Percentiles rank a stretch among this genome's conserved stretches.
Evolutionary conservation across 1,140 invertebrate genomes (phyloP).

Genomic region (Sogatella furcifera): DNA sequence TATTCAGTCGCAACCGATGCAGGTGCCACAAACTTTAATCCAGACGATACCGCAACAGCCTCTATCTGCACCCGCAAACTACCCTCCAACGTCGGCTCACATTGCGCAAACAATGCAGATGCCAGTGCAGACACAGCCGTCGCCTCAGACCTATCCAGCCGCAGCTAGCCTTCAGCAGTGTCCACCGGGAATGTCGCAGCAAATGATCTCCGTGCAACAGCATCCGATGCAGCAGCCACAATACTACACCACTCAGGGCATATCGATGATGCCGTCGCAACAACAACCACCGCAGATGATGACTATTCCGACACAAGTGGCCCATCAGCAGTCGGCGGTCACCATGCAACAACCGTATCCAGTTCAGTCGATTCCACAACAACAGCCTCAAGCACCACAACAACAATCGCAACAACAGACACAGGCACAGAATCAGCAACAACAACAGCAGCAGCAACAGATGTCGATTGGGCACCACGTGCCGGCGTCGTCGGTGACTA

Average conservation of each 20-base stretch:
- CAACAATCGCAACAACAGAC: slow-evolving; percentile 30
- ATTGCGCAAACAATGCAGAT: slow-evolving; percentile 18
- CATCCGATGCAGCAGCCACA: slow-evolving; percentile 33
- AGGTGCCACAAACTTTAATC: slow-evolving; percentile 9
- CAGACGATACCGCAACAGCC: slow-evolving; percentile 13
- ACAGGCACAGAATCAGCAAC: not conserved
- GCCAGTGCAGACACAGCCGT: slow-evolving; percentile 11
- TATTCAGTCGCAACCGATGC: slow-evolving; percentile 10
- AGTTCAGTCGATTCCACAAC: not conserved
- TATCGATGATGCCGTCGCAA: not conserved
- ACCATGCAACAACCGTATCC: slow-evolving; percentile 17
- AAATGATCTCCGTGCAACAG: slow-evolving; percentile 7
- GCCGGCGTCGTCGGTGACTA: not conserved
- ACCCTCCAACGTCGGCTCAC: slow-evolving; percentile 38
- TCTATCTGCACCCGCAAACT: slow-evolving; percentile 30
- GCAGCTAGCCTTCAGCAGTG: slow-evolving; percentile 12
- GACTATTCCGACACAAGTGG: slow-evolving; percentile 6
- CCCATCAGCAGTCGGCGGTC: slow-evolving; percentile 17
- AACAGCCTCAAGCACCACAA: slow-evolving; percentile 29
- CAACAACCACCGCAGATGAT: slow-evolving; percentile 14
- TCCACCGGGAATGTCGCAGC: slow-evolving; percentile 10
- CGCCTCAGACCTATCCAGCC: slow-evolving; percentile 14
- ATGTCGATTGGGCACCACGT: slow-evolving; percentile 7
- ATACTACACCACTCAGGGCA: slow-evolving; percentile 21
- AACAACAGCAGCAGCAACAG: slow-evolving; percentile 16